A percentile compares a stretch with the other conserved stretches of the same genome.
phyloP scores from a whole-genome alignment of 1,140 invertebrate genomes.

The Meloidogyne hapla region DNA sequence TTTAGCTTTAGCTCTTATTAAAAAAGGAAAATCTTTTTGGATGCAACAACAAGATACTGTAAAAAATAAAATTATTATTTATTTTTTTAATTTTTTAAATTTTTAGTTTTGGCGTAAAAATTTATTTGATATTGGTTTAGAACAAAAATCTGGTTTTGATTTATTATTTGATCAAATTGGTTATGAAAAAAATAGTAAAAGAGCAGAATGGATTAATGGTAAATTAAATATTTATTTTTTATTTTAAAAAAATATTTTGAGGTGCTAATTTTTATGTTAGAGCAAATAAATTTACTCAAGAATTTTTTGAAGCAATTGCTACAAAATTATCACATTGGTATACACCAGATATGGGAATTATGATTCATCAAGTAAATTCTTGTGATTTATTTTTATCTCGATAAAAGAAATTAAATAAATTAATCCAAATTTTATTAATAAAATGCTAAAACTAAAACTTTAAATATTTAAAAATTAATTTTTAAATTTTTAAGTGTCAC shows the following conservation, averaged over 20 bases:
- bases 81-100: not conserved
- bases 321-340: conserved; percentile 60
- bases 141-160: conserved; percentile 43
- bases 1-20: conserved; percentile 54
- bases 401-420: no score
- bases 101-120: conserved; percentile 45
- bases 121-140: conserved; percentile 57
- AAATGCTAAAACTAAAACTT: no score
- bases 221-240: conserved; percentile 27
- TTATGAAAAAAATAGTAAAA: conserved; percentile 49
- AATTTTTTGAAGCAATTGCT: conserved; percentile 59
- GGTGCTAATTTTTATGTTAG: conserved; percentile 62
- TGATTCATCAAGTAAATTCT: conserved; percentile 54
- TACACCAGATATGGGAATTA: conserved; percentile 62
- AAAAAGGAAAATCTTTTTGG: conserved; percentile 61
- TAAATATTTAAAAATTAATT: no score
- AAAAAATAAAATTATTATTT: conserved; percentile 31
- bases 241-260: conserved; percentile 18
- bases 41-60: conserved; percentile 64
- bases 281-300: conserved; percentile 58
- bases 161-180: conserved; percentile 62
- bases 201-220: conserved; percentile 64
- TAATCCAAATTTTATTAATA: no score
- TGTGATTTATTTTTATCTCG: no score
- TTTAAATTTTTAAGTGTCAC: conserved; percentile 44